Conservation (phyloP, 1,140 invertebrate genomes). For the Pomacea maculata region DNA sequence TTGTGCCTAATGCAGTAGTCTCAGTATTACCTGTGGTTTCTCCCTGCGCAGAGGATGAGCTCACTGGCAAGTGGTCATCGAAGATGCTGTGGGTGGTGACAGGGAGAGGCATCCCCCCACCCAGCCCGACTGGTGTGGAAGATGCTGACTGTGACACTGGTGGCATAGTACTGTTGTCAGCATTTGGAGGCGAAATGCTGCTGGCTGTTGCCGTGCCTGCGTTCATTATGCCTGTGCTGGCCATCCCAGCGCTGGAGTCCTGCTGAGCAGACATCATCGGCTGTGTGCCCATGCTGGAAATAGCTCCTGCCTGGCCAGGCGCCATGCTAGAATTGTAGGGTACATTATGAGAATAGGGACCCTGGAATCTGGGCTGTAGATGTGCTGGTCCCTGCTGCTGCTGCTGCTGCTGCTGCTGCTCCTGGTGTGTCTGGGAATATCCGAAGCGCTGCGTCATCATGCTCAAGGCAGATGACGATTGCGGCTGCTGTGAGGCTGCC, state of each 20-base stretch:
- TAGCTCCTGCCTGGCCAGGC: background rate
- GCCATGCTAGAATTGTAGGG: background rate
- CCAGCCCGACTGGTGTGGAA: background rate
- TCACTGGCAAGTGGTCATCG: slow-evolving; percentile 7
- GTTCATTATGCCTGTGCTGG: background rate
- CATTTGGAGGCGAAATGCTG: background rate
- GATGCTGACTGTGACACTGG: background rate
- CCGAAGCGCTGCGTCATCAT: slow-evolving; percentile 3
- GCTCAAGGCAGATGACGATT: background rate
- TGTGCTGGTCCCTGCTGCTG: background rate
- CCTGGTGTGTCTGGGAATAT: background rate
- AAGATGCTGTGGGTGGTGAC: slow-evolving; percentile 26
- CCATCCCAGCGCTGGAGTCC: background rate
- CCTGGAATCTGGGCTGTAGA: background rate
- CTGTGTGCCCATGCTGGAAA: too few species aligned
- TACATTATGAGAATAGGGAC: background rate
- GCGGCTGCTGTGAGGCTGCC: too few species aligned
- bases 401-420: background rate
- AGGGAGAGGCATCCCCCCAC: slow-evolving; percentile 17
- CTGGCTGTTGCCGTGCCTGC: background rate
- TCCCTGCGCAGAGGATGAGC: background rate
- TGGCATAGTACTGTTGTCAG: background rate
- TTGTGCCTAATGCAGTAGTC: background rate
- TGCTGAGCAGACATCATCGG: background rate
- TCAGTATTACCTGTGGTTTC: background rate